Base-by-base conservation (phyloP, 2,888 invertebrate species). In the Ectropis crepuscularia region DNA sequence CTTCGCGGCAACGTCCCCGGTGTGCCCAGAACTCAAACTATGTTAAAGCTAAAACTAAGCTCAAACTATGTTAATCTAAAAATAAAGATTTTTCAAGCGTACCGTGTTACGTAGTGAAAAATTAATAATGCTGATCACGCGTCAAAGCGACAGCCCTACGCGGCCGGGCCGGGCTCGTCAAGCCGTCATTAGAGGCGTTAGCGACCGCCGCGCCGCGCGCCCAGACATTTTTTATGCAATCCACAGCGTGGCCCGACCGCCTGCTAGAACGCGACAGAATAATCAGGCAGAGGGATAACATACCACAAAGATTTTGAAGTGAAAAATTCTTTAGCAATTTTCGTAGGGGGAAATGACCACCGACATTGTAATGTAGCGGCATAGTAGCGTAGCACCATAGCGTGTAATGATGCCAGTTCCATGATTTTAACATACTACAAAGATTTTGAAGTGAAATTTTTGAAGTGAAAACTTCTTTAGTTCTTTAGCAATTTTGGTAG, bases 191-290 rank as follows among this genome's bases (percentile, higher is more conserved):
- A 90, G 89, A 87, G 85, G 89, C 89, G 90, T 87, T 88, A 87
- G 85, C 91, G 90, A 89, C 89, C 80, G 80, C 86, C 71, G 76
- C 82, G 68, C 81, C 79, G 80, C 79, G 78, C 86, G 87, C 89
- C 88, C 88, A 90, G 90, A 91, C 90, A 89, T 90, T 92, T 92
- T 92, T 92, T 91, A 92, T 91, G 88, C 89, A 85, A 81, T 83
- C 86, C 87, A 80, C 87, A 85, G 81, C 77, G 71, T 57, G 62
- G 57, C 54, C 71, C 73, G 81, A 81, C 82, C 71, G 78, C 74
- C 72, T 79, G 83, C 83, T 82, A 77, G 84, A 77, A 74, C 80
- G 76, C 79, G 68, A 48, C 59, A 50, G 53, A 59, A 16, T 55
- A 55, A 12, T 12, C 0, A 28, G 5, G 10, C 47, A 12, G 55